A percentile compares a stretch with the other conserved stretches of the same genome.
Evolutionary conservation across 2,797 vertebrate species (phyloP).

Genomic region (Manis javanica): DNA sequence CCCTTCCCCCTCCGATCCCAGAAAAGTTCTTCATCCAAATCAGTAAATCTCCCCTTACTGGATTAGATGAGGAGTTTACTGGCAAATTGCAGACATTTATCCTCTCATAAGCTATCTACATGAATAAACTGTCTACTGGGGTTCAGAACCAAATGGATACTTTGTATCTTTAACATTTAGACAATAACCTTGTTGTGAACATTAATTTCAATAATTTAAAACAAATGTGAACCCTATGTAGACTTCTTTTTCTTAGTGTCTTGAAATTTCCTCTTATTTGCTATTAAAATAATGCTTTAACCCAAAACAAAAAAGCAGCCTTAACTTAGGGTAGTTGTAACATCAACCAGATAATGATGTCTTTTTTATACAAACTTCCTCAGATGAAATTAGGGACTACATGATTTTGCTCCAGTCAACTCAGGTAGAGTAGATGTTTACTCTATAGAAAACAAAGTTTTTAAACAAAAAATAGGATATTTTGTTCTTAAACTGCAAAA

Average conservation of each 20-base stretch:
- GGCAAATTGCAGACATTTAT: not conserved
- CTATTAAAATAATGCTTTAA: slow-evolving; percentile 10
- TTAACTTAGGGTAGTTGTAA: not conserved
- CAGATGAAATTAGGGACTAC: not conserved
- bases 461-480: not conserved
- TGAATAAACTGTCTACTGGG: not conserved
- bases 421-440: not conserved
- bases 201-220: slow-evolving; percentile 1
- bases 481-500: not conserved
- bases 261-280: not conserved
- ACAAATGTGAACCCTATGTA: not conserved
- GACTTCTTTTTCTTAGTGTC: not conserved
- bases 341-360: not conserved
- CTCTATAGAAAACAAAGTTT: not conserved
- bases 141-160: not conserved
- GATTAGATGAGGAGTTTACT: not conserved
- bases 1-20: not conserved
- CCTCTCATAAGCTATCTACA: not conserved
- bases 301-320: not conserved
- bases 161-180: not conserved
- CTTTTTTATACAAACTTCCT: not conserved
- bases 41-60: not conserved
- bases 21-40: not conserved
- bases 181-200: not conserved
- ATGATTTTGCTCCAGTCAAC: not conserved